Percentiles rank a stretch among this genome's conserved stretches.
These are phyloP conservation scores for Dissostichus mawsoni DNA, from an alignment of 2,113 vertebrate species.

Conservation along the genomic window DNA sequence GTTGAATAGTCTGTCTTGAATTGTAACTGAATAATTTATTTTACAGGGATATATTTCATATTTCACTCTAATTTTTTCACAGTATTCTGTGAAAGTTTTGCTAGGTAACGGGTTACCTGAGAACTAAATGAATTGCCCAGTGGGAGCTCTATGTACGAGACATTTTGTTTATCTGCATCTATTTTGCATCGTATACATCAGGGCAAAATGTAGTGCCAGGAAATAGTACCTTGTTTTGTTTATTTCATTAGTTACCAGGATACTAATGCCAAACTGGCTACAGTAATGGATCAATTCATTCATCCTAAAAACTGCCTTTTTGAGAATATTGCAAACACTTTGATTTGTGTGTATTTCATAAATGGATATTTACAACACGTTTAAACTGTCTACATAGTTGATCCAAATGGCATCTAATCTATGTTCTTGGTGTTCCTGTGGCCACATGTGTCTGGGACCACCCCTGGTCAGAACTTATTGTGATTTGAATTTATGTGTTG, in stretches of 20 bases:
- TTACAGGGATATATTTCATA: neutral
- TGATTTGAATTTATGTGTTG: slow-evolving; percentile 18
- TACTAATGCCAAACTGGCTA: neutral
- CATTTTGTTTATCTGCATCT: neutral
- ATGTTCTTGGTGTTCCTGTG: slow-evolving; percentile 23
- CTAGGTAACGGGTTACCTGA: neutral
- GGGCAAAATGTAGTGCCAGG: too few species aligned
- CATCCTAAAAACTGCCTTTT: neutral
- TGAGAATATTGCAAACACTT: slow-evolving; percentile 10
- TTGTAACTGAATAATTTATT: neutral
- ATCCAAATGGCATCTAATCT: slow-evolving; percentile 34
- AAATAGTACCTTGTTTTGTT: too few species aligned
- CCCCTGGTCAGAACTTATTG: slow-evolving; percentile 8
- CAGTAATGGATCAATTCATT: too few species aligned
- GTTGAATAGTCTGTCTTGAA: neutral
- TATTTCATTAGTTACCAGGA: neutral
- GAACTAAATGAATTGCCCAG: neutral
- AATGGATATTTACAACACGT: slow-evolving; percentile 30
- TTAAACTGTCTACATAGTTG: slow-evolving; percentile 51
- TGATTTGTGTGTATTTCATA: slow-evolving; percentile 35
- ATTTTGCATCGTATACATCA: too few species aligned
- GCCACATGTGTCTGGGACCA: slow-evolving; percentile 40
- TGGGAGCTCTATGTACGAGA: too few species aligned
- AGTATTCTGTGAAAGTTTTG: neutral
- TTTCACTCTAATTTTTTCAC: neutral